These are phyloP conservation scores for Bubo bubo DNA, from an alignment of 2,113 vertebrate species.

Conservation along the genomic window DNA sequence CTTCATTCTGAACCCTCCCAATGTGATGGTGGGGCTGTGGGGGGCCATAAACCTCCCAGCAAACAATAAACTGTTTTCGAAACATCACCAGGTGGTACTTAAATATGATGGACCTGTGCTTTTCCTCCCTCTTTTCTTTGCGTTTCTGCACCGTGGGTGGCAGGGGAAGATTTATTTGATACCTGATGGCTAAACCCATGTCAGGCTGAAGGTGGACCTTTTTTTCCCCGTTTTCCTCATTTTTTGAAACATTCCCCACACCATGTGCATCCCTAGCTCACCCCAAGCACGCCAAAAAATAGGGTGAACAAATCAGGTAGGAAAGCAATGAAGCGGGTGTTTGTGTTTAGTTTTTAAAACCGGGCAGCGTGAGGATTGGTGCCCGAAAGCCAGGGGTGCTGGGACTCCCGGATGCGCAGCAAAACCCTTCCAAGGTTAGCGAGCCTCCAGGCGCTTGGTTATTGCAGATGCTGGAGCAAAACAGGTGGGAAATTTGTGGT, in stretches of 20 bases:
- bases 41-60: neutral
- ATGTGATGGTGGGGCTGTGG: rapidly evolving
- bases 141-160: neutral
- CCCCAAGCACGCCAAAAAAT: neutral
- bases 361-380: rapidly evolving
- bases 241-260: neutral
- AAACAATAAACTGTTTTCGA: neutral
- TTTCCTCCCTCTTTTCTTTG: neutral
- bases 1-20: neutral
- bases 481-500: slow-evolving; percentile 53
- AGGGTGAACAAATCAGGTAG: neutral
- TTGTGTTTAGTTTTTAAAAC: neutral
- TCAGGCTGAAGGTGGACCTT: neutral
- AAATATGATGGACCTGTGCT: neutral
- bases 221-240: neutral
- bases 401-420: rapidly evolving
- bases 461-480: neutral
- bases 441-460: neutral
- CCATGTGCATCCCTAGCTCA: neutral
- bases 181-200: neutral
- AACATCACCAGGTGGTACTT: neutral
- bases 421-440: neutral
- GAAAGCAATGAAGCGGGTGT: neutral
- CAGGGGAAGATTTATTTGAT: neutral
- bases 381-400: neutral